Base-by-base conservation (phyloP, 2,888 invertebrate genomes). In the Charanyca ferruginea region DNA sequence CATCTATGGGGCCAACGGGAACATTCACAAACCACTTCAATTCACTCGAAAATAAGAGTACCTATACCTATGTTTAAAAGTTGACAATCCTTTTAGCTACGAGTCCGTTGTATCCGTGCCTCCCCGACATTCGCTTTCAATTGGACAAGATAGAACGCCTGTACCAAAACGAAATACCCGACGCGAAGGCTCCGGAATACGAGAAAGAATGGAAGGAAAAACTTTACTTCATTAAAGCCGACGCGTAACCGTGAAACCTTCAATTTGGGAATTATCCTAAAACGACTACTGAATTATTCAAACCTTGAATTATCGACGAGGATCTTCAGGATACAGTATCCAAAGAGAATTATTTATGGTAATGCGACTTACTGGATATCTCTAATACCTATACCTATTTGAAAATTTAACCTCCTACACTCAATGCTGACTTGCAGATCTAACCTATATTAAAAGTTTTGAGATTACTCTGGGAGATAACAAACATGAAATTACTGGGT, bases 231-330 rank as follows among this genome's bases (percentile, higher is more conserved):
- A 88, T 91, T 91, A 90, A 87, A 87, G 80, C 77, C 84, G 79
- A 85, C 80, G 84, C 85, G 88, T 85, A 88, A 88, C 90, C 85
- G 85, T 86, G 86, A 89, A 90, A 90, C 89, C 89, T 91, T 88
- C 90, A 90, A 91, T 92, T 93, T 90, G 90, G 86, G 91, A 92
- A 91, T 91, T 90, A 92, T 90, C 89, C 88, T 87, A 87, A 91
- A 93, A 89, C 91, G 90, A 86, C 88, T 88, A 79, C 87, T 93
- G 93, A 93, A 93, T 93, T 87, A 93, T 93, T 93, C 91, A 92
- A 89, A 87, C 85, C 85, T 83, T 89, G 90, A 91, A 92, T 92
- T 91, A 92, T 93, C 91, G 90, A 89, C 86, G 87, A 89, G 85
- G 84, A 89, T 91, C 89, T 87, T 82, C 83, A 84, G 85, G 85